phyloP scores from a whole-genome alignment of 2,113 vertebrate genomes.

The Calcarius ornatus region DNA sequence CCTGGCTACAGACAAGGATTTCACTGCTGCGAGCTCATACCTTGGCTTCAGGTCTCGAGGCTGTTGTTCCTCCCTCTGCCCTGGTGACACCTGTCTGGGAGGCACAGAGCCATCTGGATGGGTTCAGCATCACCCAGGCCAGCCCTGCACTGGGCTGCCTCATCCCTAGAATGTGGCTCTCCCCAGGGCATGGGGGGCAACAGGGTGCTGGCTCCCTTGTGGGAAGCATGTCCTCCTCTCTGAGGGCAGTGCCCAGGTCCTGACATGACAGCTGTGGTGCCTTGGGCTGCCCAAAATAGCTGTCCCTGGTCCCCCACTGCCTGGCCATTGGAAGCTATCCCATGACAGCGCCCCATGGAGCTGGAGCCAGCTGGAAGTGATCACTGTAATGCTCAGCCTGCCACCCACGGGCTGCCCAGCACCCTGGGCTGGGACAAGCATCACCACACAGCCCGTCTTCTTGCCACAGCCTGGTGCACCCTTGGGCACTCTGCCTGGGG shows the following conservation, averaged over 20 bases:
- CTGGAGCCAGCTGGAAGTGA: not conserved
- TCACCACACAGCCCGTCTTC: not conserved
- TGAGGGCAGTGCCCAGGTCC: not conserved
- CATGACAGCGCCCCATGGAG: not conserved
- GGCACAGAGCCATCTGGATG: not conserved
- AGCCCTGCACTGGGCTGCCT: not conserved
- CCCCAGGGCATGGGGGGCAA: not conserved
- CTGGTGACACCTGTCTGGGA: not conserved
- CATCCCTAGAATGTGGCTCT: not conserved
- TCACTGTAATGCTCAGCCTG: not conserved
- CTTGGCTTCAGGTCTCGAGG: not conserved
- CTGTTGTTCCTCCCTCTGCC: not conserved
- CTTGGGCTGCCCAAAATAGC: slow-evolving; percentile 48
- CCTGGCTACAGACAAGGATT: not conserved
- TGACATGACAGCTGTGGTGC: slow-evolving; percentile 29
- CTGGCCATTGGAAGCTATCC: not conserved
- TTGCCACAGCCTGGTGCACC: rapidly evolving
- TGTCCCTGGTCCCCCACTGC: not conserved
- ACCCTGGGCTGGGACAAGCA: not conserved
- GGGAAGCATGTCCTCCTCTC: not conserved
- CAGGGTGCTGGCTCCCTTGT: not conserved
- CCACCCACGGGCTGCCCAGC: not conserved
- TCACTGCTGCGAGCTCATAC: not conserved
- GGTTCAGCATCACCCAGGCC: not conserved
- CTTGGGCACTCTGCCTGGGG: not conserved